Percentiles rank a stretch among this genome's conserved stretches.
Evolutionary conservation across 1,140 invertebrate species (phyloP).

Genomic region (Pogonomyrmex californicus): DNA sequence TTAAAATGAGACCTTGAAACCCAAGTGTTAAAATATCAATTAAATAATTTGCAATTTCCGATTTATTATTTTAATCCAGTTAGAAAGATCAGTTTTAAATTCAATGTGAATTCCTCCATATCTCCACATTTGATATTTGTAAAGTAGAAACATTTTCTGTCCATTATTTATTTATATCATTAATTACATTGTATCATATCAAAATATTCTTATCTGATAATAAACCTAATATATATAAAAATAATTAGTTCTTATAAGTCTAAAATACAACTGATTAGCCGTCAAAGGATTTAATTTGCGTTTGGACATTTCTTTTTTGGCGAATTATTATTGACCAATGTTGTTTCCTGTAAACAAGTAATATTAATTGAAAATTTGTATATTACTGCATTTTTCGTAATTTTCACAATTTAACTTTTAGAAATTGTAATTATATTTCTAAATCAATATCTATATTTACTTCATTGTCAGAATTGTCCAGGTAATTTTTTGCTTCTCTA

Average conservation of each 20-base stretch:
- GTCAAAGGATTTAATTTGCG: constrained; percentile 1
- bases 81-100: not conserved
- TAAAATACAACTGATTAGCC: constrained; percentile 45
- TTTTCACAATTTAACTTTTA: constrained; percentile 1
- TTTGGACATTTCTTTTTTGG: constrained; percentile 40
- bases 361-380: not conserved
- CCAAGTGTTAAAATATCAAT: too few species aligned
- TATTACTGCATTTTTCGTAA: not conserved
- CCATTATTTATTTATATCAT: constrained; percentile 19
- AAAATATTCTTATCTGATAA: constrained; percentile 13
- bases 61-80: not conserved
- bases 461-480: constrained; percentile 77
- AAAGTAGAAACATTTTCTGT: not conserved
- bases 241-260: constrained; percentile 33
- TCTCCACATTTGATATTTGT: not conserved
- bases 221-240: constrained; percentile 8
- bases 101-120: not conserved
- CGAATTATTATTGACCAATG: constrained; percentile 36
- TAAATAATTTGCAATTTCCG: not conserved
- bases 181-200: constrained; percentile 32
- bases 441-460: constrained; percentile 72
- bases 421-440: not conserved
- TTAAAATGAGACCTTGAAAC: not conserved
- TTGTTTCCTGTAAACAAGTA: constrained; percentile 15
- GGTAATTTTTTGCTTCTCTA: constrained; percentile 78